Evolutionary conservation across 2,888 invertebrate genomes (phyloP).

Genomic region (Epinotia nisella): DNA sequence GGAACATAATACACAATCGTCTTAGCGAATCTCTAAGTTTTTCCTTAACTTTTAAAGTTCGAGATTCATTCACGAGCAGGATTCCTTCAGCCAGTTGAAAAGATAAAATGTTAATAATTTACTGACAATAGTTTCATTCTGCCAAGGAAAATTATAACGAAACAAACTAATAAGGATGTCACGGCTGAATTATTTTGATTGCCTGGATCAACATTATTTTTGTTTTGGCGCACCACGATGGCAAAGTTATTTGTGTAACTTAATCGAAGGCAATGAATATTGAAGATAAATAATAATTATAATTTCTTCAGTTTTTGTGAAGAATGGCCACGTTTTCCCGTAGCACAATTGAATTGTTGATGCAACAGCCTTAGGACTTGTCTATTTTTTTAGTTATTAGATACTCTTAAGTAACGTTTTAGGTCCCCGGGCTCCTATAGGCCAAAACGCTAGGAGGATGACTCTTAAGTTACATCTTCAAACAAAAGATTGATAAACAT

Average conservation of each 20-base stretch:
- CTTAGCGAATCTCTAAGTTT: neutral
- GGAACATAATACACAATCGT: too few species aligned
- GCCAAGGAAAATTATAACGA: neutral
- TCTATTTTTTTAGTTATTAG: too few species aligned
- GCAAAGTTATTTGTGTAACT: constrained; percentile 4
- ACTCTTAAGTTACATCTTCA: too few species aligned
- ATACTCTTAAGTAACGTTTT: too few species aligned
- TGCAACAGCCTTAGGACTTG: too few species aligned
- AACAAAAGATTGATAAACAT: too few species aligned
- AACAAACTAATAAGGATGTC: constrained; percentile 1
- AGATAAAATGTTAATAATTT: neutral
- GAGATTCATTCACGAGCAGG: neutral
- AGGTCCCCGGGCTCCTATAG: too few species aligned
- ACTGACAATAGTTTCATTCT: neutral
- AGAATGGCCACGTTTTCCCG: neutral
- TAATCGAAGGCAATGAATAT: constrained; percentile 25
- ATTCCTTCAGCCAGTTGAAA: neutral
- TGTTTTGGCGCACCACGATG: constrained; percentile 3
- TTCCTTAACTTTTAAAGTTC: neutral
- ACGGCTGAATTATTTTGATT: constrained; percentile 22
- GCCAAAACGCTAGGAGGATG: too few species aligned
- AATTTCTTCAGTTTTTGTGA: constrained; percentile 2
- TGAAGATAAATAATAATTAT: constrained; percentile 13
- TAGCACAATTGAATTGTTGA: neutral
- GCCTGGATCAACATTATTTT: constrained; percentile 28